These are phyloP conservation scores for Endomychus coccineus DNA, from an alignment of 2,888 invertebrate genomes.

Conservation along the genomic window DNA sequence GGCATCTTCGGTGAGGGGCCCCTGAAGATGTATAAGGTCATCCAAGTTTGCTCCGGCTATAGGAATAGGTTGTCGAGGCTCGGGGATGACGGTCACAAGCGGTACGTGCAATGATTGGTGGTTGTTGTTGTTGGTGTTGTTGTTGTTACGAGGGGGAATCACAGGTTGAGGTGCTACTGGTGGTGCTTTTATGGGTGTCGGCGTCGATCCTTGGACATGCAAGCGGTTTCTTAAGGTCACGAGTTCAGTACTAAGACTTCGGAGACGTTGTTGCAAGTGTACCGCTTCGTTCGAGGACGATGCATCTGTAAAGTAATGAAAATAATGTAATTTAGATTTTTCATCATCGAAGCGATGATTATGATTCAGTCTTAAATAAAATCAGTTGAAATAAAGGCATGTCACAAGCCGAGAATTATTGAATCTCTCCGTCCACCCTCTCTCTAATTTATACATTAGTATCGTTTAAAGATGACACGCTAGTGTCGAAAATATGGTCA, in stretches of 20 bases:
- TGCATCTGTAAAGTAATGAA: slow-evolving; percentile 71
- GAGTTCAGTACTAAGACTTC: slow-evolving; percentile 84
- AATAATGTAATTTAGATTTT: too few species aligned
- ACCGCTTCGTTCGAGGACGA: slow-evolving; percentile 92
- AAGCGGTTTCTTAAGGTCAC: slow-evolving; percentile 84
- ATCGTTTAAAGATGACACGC: too few species aligned
- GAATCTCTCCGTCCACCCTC: too few species aligned
- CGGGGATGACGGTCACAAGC: slow-evolving; percentile 12
- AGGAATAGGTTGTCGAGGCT: slow-evolving; percentile 26
- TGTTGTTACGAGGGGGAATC: slow-evolving; percentile 37
- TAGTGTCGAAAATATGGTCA: too few species aligned
- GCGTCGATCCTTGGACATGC: slow-evolving; percentile 60
- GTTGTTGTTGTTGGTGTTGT: too few species aligned
- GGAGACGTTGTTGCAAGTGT: slow-evolving; percentile 83
- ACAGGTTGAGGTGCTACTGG: slow-evolving; percentile 42
- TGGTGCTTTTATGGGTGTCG: slow-evolving; percentile 27
- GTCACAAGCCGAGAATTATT: too few species aligned
- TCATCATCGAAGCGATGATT: too few species aligned
- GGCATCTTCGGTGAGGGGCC: slow-evolving; percentile 90
- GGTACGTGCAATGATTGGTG: slow-evolving; percentile 24
- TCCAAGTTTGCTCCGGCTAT: slow-evolving; percentile 55
- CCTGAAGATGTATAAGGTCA: slow-evolving; percentile 86
- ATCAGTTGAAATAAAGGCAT: too few species aligned
- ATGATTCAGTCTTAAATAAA: too few species aligned
- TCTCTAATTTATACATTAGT: too few species aligned